Percentiles rank a stretch among this genome's conserved stretches.
Conservation (phyloP, 2,888 invertebrate genomes). For the Biston stratarius region DNA sequence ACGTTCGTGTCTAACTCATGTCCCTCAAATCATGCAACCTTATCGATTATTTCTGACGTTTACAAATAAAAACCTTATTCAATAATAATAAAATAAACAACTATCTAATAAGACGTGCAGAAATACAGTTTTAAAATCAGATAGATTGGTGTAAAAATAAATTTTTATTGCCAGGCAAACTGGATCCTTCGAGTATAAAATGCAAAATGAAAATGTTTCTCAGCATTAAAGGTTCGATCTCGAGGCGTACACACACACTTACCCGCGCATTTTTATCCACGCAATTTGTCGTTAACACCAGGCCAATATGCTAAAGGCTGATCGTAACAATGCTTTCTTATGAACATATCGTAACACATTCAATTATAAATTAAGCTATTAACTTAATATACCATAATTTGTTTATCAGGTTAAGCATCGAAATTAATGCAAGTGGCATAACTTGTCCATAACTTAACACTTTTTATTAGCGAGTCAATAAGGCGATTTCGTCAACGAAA, state of each 20-base stretch:
- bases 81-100: conserved; percentile 33
- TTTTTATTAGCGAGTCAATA: conserved; percentile 85
- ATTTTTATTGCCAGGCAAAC: conserved; percentile 60
- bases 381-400: conserved; percentile 85
- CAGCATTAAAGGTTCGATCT: conserved; percentile 58
- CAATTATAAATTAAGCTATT: conserved; percentile 87
- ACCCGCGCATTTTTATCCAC: conserved; percentile 51
- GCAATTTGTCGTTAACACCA: conserved; percentile 74
- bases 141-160: conserved; percentile 61
- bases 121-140: conserved; percentile 54
- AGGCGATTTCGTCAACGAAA: conserved; percentile 82
- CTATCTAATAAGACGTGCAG: conserved; percentile 46
- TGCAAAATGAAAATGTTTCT: conserved; percentile 65
- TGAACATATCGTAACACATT: conserved; percentile 79
- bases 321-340: conserved; percentile 80
- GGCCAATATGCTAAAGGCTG: conserved; percentile 69
- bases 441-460: conserved; percentile 85
- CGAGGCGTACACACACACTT: conserved; percentile 50
- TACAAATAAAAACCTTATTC: conserved; percentile 30
- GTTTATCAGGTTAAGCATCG: conserved; percentile 86
- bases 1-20: neutral
- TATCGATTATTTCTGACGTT: conserved; percentile 11
- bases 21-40: conserved; percentile 1
- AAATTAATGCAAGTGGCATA: conserved; percentile 86
- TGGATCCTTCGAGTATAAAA: conserved; percentile 58